Base-by-base conservation (phyloP, 92 coral and sea anemone species). In the Parazoanthus swiftii region DNA sequence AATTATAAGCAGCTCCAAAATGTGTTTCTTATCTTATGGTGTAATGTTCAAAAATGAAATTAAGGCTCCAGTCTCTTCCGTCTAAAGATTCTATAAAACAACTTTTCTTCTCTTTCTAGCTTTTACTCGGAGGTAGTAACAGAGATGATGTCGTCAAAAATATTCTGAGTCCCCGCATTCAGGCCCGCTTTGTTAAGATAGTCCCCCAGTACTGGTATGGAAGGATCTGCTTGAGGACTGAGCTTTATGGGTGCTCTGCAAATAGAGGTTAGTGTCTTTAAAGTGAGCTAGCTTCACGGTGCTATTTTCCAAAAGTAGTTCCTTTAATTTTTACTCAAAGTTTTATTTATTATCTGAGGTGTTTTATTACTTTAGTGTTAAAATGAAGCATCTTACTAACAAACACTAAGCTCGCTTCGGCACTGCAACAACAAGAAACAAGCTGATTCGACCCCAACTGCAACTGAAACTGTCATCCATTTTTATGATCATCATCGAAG, bases 191-290 rank as follows among this genome's bases (percentile, higher is more conserved):
- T 76, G 70, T 95, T 9, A 92, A 94, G 35, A 89, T 95, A 6
- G 93, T 80, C 81, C 98, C 98, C 23, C 95, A 95, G 63, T 93
- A 90, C 88, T 95, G 95, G 95, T 14, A 91, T 26, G 92, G 88
- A 4, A 71, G 92, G 92, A 91, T 92, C 13, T 95, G 98, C 67
- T 81, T 95, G 76, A 88, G 95, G 88, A 78, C 91, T 0, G 98
- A 90, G 39, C 86, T 93, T 66, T 81, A 84, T 58, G 98, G 98
- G 16, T 94, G 98, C 23, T 65, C 93, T 15, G 16, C 92, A 9
- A 74, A 80, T 83, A 92, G 93, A 91, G 98, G 98, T 94, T 86
- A 59, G 8, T 42, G 56, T 15, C 10, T 42, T 20, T 44, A 44
- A 2, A 78, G 35, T 14, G n/a, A 74, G 16, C 6, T 67, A 67